These are phyloP conservation scores for Porites australiensis DNA, from an alignment of 64 coral and sea anemone genomes.

Conservation along the genomic window DNA sequence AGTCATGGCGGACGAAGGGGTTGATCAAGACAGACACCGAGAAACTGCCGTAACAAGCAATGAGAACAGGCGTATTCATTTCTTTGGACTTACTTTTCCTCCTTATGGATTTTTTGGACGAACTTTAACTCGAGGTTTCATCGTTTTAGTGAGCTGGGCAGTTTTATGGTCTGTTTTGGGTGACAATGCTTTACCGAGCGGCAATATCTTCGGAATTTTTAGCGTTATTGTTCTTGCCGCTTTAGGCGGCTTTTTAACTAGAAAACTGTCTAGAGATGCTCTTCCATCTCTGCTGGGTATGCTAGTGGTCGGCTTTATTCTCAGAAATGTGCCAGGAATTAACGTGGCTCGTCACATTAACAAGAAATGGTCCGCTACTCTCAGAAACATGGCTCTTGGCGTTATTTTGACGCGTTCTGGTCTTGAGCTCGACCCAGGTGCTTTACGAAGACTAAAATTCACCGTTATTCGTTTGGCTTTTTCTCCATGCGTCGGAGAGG, in stretches of 20 bases:
- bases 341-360: constrained; percentile 87
- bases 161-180: constrained; percentile 90
- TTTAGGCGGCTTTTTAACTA: constrained; percentile 81
- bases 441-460: constrained; percentile 86
- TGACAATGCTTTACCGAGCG: constrained; percentile 75
- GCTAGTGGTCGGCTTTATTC: constrained; percentile 88
- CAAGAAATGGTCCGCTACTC: constrained; percentile 81
- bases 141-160: constrained; percentile 66
- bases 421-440: constrained; percentile 86
- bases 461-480: constrained; percentile 94
- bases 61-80: not conserved
- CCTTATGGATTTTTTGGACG: constrained; percentile 67
- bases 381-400: constrained; percentile 90
- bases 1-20: constrained; percentile 50
- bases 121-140: constrained; percentile 68
- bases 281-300: constrained; percentile 89
- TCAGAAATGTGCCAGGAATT: constrained; percentile 79
- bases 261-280: constrained; percentile 69
- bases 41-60: constrained; percentile 20
- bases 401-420: constrained; percentile 95
- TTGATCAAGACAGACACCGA: constrained; percentile 4
- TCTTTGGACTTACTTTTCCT: constrained; percentile 49
- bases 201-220: constrained; percentile 95
- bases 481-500: constrained; percentile 86
- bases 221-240: constrained; percentile 74